Base-by-base conservation (phyloP, 2,888 invertebrate species). In the Carabus problematicus region DNA sequence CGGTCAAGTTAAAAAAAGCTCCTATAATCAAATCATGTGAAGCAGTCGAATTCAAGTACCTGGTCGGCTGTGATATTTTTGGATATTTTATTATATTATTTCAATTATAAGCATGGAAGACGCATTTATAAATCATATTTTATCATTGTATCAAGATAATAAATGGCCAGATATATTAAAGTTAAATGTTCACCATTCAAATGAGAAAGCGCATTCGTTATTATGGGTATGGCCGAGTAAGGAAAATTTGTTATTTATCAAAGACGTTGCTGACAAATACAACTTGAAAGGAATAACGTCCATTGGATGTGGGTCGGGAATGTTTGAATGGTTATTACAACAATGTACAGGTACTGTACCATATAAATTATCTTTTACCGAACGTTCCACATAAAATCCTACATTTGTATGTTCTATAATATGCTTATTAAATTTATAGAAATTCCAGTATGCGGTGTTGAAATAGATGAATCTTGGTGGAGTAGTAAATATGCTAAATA, bases 401-500 rank as follows among this genome's bases (percentile, higher is more conserved):
- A n/a, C n/a, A 11, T 19, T 64, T 52, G 47, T 19, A 58, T 52
- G 8, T 63, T 64, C 45, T 49, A 60, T 63, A 19, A 47, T 42
- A 62, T n/a, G n/a, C n/a, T n/a, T n/a, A 54, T 40, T 45, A 11
- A 19, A 54, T 64, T 54, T 55, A 64, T 79, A 90, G 90, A 85
- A 67, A 76, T 87, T n/a, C 80, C 85, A 8, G 86, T 91, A 0
- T 80, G 84, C 64, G 93, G 93, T 4, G 80, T 92, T 45, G 94
- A 94, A 84, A 84, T 91, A n/a, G 93, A 94, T 79, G 84, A 86
- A 58, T 86, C 85, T 0, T 94, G 93, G 93, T 94, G 94, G 94
- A 84, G 82, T 54, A 90, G 91, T 77, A 87, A 85, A 79, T 92
- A 93, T 79, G 88, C 91, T 1, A 88, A 90, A 16, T 89, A 89